phyloP scores from a whole-genome alignment of 2,888 invertebrate genomes.

The Drosophila atroscutellata region DNA sequence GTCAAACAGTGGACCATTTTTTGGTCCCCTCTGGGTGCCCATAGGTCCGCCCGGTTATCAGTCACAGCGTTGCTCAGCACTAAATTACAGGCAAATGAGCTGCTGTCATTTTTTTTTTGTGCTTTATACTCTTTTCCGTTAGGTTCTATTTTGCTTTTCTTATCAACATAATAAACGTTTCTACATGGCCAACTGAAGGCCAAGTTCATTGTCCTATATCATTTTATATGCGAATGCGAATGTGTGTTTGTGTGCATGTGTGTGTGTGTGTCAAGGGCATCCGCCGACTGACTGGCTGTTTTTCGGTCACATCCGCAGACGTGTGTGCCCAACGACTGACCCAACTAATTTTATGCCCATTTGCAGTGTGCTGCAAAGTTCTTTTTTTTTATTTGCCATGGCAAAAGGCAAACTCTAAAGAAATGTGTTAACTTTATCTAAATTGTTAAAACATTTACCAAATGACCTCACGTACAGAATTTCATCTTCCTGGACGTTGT shows the following conservation, averaged over 20 bases:
- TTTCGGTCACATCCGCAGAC: conserved; percentile 68
- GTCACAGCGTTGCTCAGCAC: conserved; percentile 58
- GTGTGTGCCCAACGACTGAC: conserved; percentile 60
- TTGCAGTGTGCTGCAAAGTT: conserved; percentile 54
- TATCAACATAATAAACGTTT: conserved; percentile 70
- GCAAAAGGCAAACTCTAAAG: conserved; percentile 34
- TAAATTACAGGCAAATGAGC: conserved; percentile 69
- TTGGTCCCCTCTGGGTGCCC: background rate
- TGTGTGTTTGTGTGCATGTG: conserved; percentile 6
- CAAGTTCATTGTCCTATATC: conserved; percentile 65
- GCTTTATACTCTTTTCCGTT: background rate
- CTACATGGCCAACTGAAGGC: conserved; percentile 51
- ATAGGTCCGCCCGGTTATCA: conserved; percentile 51
- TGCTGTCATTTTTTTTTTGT: conserved; percentile 44
- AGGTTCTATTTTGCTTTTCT: conserved; percentile 40
- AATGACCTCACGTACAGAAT: conserved; percentile 82
- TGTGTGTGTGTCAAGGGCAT: conserved; percentile 63
- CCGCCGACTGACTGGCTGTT: conserved; percentile 43
- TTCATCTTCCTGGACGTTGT: conserved; percentile 34
- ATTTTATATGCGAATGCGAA: background rate
- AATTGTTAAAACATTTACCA: conserved; percentile 82
- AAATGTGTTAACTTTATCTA: conserved; percentile 84
- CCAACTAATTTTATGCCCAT: conserved; percentile 79
- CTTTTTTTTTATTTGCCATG: conserved; percentile 50
- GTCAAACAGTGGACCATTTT: conserved; percentile 49